Evolutionary conservation across 2,888 invertebrate species (phyloP).

Genomic region (Yponomeuta sedellus): DNA sequence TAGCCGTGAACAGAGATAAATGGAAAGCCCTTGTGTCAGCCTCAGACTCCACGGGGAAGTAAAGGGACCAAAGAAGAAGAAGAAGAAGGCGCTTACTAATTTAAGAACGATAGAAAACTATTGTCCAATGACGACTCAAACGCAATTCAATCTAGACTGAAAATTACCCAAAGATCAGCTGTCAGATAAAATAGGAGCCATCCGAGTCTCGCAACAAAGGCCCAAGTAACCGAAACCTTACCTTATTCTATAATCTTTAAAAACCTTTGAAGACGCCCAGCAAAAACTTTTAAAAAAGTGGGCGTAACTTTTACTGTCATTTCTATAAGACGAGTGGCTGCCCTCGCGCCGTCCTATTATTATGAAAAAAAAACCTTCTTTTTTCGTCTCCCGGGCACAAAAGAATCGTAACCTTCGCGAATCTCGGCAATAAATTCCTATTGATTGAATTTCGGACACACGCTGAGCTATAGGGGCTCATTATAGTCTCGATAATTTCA

Average conservation of each 20-base stretch:
- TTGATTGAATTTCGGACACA: conserved; percentile 74
- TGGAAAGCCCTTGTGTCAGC: too few relatives aligned
- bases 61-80: too few relatives aligned
- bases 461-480: conserved; percentile 73
- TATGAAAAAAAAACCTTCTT: conserved; percentile 31
- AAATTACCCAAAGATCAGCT: not conserved
- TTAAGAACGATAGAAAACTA: too few relatives aligned
- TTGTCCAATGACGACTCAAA: not conserved
- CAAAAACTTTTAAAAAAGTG: conserved; percentile 70
- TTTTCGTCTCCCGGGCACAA: conserved; percentile 27
- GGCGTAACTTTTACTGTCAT: conserved; percentile 71
- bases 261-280: conserved; percentile 57
- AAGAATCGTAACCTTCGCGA: conserved; percentile 68
- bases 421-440: conserved; percentile 72
- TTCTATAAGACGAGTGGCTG: conserved; percentile 54
- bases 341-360: conserved; percentile 65
- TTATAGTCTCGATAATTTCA: conserved; percentile 62
- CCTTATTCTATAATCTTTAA: conserved; percentile 68
- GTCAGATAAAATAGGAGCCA: not conserved
- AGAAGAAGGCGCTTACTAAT: too few relatives aligned
- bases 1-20: too few relatives aligned
- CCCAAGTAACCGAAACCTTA: conserved; percentile 35
- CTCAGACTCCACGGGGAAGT: too few relatives aligned
- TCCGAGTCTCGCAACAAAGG: not conserved
- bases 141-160: not conserved